A percentile compares a stretch with the other conserved stretches of the same genome.
phyloP scores from a whole-genome alignment of 2,888 invertebrate genomes.

The Empis stercorea region DNA sequence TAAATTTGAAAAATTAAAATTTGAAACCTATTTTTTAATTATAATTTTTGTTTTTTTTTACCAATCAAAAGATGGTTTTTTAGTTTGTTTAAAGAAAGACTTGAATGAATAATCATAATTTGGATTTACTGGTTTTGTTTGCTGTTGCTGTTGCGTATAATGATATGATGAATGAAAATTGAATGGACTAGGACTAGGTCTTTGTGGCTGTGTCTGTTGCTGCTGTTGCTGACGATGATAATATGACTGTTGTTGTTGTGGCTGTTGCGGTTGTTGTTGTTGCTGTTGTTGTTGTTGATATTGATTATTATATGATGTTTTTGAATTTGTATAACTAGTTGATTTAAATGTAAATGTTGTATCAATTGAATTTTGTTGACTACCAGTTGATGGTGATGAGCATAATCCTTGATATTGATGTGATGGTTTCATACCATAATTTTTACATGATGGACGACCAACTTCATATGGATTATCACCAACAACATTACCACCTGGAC shows the following conservation, averaged over 20 bases:
- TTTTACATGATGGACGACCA: constrained; percentile 58
- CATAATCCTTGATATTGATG: constrained; percentile 64
- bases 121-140: constrained; percentile 1
- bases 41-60: background rate
- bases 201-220: constrained; percentile 35
- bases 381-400: constrained; percentile 36
- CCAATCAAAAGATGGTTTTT: background rate
- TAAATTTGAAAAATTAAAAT: too few species aligned
- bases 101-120: constrained; percentile 6
- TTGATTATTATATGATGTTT: constrained; percentile 17
- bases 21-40: background rate
- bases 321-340: constrained; percentile 19
- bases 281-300: constrained; percentile 17
- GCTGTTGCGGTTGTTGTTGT: constrained; percentile 38
- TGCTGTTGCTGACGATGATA: constrained; percentile 19
- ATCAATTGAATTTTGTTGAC: constrained; percentile 35
- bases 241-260: constrained; percentile 37
- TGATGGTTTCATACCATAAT: constrained; percentile 56
- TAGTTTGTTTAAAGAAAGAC: constrained; percentile 3
- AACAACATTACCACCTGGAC: constrained; percentile 67
- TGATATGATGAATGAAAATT: background rate
- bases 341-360: constrained; percentile 30
- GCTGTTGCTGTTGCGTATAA: background rate
- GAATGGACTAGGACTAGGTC: background rate
- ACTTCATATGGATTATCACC: constrained; percentile 63